Percentiles rank a stretch among this genome's conserved stretches.
Evolutionary conservation across 2,797 vertebrate genomes (phyloP).

Genomic region (Hyperoplus lanceolatus): DNA sequence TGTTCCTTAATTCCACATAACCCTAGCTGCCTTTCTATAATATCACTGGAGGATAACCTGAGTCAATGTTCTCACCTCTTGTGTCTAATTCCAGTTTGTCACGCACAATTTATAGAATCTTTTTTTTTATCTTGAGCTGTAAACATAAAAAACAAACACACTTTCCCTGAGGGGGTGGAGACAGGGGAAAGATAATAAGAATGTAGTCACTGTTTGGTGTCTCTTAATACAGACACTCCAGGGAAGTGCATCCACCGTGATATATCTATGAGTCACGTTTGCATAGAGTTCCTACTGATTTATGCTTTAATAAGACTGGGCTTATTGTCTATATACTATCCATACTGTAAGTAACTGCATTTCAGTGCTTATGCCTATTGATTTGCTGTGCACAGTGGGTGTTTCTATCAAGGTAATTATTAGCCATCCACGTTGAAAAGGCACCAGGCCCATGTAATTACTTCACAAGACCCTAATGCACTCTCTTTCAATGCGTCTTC

Average conservation of each 20-base stretch:
- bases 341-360: constrained; percentile 18
- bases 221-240: neutral
- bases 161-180: constrained; percentile 11
- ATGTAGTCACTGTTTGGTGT: constrained; percentile 2
- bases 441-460: constrained; percentile 15
- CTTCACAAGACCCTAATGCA: constrained; percentile 37
- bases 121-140: constrained; percentile 30
- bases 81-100: constrained; percentile 7
- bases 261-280: neutral
- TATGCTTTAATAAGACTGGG: constrained; percentile 38
- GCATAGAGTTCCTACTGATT: constrained; percentile 11
- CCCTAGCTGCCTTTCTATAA: neutral
- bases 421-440: constrained; percentile 19
- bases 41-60: neutral
- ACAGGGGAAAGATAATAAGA: neutral
- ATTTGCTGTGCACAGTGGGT: constrained; percentile 30
- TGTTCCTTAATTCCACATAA: constrained; percentile 2
- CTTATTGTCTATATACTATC: constrained; percentile 10
- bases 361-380: constrained; percentile 38
- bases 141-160: constrained; percentile 13
- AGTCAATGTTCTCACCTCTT: neutral
- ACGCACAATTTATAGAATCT: constrained; percentile 15
- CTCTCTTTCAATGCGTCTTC: constrained; percentile 19
- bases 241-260: neutral
- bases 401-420: constrained; percentile 39